Base-by-base conservation (phyloP, 2,797 vertebrate genomes). In the Arvicola amphibius region DNA sequence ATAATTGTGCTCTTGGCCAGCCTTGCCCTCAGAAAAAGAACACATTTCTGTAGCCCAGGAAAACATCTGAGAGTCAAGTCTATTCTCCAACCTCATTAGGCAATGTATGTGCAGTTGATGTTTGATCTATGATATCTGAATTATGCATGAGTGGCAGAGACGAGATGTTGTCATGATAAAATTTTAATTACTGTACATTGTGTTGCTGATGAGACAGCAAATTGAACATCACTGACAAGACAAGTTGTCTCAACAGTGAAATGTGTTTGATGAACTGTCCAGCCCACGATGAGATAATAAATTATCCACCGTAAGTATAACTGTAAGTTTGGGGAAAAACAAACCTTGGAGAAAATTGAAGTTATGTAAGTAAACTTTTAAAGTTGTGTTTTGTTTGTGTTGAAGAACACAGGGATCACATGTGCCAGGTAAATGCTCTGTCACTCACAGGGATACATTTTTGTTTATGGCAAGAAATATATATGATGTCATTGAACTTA, bases 121-220 rank as follows among this genome's bases (percentile, higher is more conserved):
- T 97, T 96, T 97, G 95, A 92, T 88, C 89, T 92, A 81, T 93
- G 90, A 96, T 90, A 92, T 84, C 92, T 97, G 87, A 97, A 97
- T 97, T 95, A 97, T 97, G 90, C 88, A 97, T 97, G 83, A 97
- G 65, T 43, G 92, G 67, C 78, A 97, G 84, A 79, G 67, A 88
- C 85, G 93, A 97, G 92, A 97, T 97, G 93, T 97, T 97, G 83
- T 94, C 71, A 90, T 92, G 97, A 97, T 97, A 94, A 98, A 98
- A 97, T 93, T 95, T 97, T 97, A 97, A 97, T 97, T 97, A 96
- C 89, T 97, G 48, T 96, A 94, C 88, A 88, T 92, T 95, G 61
- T 96, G 65, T 74, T 97, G 93, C 92, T 96, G 94, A 96, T 97
- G 95, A 97, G 91, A 97, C 71, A 94, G 92, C 95, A 97, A 94